A percentile compares a stretch with the other conserved stretches of the same genome.
These are phyloP conservation scores for Mylabris sibirica DNA, from an alignment of 2,888 invertebrate genomes.

Conservation along the genomic window DNA sequence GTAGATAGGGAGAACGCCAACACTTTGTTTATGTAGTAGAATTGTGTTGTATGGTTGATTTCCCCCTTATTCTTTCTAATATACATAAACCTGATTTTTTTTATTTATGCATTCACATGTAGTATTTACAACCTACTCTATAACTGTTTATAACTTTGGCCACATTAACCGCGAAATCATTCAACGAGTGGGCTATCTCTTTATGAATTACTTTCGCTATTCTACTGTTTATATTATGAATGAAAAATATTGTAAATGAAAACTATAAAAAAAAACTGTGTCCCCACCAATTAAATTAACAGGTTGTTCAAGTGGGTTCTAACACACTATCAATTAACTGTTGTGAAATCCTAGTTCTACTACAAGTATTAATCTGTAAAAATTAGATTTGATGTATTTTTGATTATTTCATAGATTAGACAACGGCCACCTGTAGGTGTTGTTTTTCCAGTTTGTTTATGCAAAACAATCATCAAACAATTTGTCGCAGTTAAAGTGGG, in stretches of 20 bases:
- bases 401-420: background rate
- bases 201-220: constrained; percentile 44
- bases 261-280: background rate
- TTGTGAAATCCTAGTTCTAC: background rate
- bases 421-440: background rate
- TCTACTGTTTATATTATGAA: constrained; percentile 33
- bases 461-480: background rate
- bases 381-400: background rate
- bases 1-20: constrained; percentile 36
- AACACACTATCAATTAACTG: constrained; percentile 2
- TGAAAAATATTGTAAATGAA: constrained; percentile 36
- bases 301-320: constrained; percentile 8
- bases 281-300: constrained; percentile 6
- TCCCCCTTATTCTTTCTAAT: background rate
- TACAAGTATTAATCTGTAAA: background rate
- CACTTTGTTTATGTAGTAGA: constrained; percentile 20
- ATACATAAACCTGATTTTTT: background rate
- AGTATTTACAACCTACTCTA: constrained; percentile 20
- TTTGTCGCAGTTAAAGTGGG: background rate
- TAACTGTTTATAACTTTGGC: constrained; percentile 28
- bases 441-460: constrained; percentile 2
- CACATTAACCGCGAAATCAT: constrained; percentile 22
- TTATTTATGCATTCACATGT: constrained; percentile 21
- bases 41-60: constrained; percentile 12
- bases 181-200: constrained; percentile 35